Evolutionary conservation across 2,113 vertebrate species (phyloP).

Genomic region (Urocynchramus pylzowi): DNA sequence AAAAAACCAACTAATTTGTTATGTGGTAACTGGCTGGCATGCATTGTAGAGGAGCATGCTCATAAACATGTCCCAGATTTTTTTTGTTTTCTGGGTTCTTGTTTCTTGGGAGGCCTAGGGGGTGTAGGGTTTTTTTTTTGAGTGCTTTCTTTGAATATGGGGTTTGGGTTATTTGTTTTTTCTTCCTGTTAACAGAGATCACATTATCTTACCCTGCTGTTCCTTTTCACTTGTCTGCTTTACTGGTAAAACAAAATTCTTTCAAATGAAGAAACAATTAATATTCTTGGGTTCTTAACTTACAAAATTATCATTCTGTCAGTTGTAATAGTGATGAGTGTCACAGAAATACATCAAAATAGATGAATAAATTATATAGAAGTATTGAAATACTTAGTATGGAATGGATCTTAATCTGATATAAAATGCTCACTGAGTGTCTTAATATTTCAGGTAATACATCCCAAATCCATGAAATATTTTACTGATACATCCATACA

Average conservation of each 20-base stretch:
- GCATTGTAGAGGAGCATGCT: background rate
- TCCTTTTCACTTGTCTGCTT: background rate
- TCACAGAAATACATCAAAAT: background rate
- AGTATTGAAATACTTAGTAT: background rate
- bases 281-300: background rate
- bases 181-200: background rate
- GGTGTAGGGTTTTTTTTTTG: rapidly evolving
- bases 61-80: background rate
- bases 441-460: background rate
- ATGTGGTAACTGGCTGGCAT: background rate
- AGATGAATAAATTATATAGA: background rate
- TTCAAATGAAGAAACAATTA: background rate
- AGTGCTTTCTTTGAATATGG: background rate
- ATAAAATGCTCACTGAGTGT: background rate
- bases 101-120: background rate
- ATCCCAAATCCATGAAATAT: background rate
- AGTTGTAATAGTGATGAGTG: background rate
- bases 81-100: background rate
- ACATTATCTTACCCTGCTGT: background rate
- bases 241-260: background rate
- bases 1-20: background rate
- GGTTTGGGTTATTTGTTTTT: rapidly evolving
- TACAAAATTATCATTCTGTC: background rate
- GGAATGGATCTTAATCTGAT: background rate
- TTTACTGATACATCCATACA: background rate